Base-by-base conservation (phyloP, 2,797 vertebrate species). In the Lacerta viridis region DNA sequence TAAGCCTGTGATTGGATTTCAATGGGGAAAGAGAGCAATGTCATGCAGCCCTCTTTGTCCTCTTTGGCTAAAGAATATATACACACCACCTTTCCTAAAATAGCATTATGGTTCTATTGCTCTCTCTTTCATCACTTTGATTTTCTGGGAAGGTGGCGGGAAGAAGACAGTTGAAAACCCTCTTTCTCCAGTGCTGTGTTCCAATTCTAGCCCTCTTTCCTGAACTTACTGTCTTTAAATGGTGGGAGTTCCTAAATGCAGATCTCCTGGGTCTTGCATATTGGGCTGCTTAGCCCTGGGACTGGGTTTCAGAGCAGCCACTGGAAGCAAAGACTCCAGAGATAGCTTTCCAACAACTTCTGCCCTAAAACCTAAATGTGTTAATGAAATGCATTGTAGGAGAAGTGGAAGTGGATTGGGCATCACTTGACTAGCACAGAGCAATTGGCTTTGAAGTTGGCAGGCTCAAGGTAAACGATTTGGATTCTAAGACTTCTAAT, bases 1-100 rank as follows among this genome's bases (percentile, higher is more conserved):
- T 11, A 76, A 77, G 41, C 17, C 29, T 41, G 20, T 23, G 64
- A 83, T 77, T 77, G 80, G 59, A 83, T 88, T 88, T 88, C 72
- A 83, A 9, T 77, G 80, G 69, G 69, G 77, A 77, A 83, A n/a
- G 50, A 77, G 41, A 83, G 72, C 87, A 88, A 55, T 77, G 87
- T 76, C 80, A 87, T n/a, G 43, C 5, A 46, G 79, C 55, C 66
- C 23, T 75, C 50, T 55, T 55, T 55, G 41, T 76, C 64, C 61
- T 83, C 61, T 50, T 10, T 72, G 64, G 86, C 66, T 83, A 68
- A 76, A 87, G 59, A 61, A 69, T 50, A 29, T 25, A 64, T 10
- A 43, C 39, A 55, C 43, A 20, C 23, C 61, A 23, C 43, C 23
- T 74, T 41, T 50, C 61, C 77, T 68, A 88, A 88, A 88, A 83